Conservation (phyloP, 2,797 vertebrate genomes). For the Numenius phaeopus region DNA sequence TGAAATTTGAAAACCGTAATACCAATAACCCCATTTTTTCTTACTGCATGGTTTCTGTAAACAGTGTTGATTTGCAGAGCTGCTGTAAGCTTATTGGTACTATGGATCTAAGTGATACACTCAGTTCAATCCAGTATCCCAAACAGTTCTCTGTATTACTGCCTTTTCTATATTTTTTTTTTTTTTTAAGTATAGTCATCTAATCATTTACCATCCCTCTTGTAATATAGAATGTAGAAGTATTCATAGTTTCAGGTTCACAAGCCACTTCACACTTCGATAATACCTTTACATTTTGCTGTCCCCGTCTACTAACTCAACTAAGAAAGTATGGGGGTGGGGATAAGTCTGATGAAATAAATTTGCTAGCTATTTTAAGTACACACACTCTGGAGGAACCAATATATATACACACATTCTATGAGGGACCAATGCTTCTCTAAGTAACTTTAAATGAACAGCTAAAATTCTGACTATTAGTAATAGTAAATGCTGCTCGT, state of each 20-base stretch:
- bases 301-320: not conserved
- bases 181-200: not conserved
- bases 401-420: not conserved
- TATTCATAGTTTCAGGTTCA: not conserved
- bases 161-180: not conserved
- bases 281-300: not conserved
- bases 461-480: not conserved
- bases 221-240: not conserved
- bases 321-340: not conserved
- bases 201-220: not conserved
- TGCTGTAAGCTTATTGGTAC: not conserved
- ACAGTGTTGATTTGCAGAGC: not conserved
- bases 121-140: not conserved
- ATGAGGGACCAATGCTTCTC: not conserved
- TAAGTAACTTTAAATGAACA: conserved; percentile 1
- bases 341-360: not conserved
- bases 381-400: not conserved
- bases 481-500: conserved; percentile 5
- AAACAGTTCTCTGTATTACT: not conserved
- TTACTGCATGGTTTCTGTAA: not conserved
- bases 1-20: not conserved
- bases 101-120: not conserved
- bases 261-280: not conserved
- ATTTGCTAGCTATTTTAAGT: not conserved
- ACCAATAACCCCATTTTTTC: not conserved